These are phyloP conservation scores for Tringa solitaria DNA, from an alignment of 2,113 vertebrate species.

Conservation along the genomic window DNA sequence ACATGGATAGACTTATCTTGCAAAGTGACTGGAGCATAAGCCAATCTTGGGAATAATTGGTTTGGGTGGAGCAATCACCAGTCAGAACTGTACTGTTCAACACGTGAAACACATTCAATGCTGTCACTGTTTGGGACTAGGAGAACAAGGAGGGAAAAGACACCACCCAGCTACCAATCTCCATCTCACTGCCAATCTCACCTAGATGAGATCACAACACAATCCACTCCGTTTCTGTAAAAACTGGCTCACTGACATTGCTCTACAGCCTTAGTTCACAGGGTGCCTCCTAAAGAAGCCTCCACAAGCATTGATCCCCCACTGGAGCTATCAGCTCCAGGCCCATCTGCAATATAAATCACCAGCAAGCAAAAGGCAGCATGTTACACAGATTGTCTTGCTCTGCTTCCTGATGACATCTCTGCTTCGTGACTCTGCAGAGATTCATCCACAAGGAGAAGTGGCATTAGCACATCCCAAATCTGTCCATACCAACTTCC, in stretches of 20 bases:
- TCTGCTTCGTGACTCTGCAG: neutral
- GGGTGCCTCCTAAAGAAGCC: neutral
- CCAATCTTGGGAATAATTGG: neutral
- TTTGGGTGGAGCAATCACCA: neutral
- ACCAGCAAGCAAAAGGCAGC: neutral
- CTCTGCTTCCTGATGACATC: neutral
- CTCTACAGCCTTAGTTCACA: neutral
- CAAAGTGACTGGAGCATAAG: neutral
- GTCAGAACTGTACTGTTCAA: neutral
- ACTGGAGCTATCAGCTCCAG: neutral
- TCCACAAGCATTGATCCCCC: rapidly evolving
- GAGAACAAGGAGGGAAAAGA: neutral
- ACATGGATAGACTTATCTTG: neutral
- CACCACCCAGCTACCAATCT: neutral
- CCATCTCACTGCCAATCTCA: neutral
- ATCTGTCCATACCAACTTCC: neutral
- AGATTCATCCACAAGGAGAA: neutral
- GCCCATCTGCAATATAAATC: neutral
- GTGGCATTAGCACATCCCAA: neutral
- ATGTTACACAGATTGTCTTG: neutral
- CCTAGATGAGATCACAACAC: neutral
- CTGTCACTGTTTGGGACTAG: neutral
- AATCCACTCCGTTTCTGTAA: neutral
- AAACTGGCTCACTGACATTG: neutral
- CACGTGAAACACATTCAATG: rapidly evolving